Base-by-base conservation (phyloP, 2,888 invertebrate genomes). In the Mechanitis messenoides region DNA sequence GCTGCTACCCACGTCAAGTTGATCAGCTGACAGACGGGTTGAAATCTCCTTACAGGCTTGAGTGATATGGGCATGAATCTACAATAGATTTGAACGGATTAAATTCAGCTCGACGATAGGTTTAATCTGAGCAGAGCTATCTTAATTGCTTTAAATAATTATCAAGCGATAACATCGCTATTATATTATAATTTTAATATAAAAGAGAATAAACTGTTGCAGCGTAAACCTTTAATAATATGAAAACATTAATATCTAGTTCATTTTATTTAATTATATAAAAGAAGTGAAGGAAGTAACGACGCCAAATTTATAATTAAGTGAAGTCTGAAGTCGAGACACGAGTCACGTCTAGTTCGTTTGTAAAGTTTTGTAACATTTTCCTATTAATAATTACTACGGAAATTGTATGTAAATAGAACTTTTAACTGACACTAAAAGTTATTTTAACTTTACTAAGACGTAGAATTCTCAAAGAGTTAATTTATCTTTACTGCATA, bases 251-350 rank as follows among this genome's bases (percentile, higher is more conserved):
- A 69, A 67, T 65, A 68, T 57, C 63, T 66, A 68, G 65, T 62
- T 64, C 68, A 62, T 71, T 70, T 68, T 68, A 71, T 69, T 73
- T 72, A 74, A 72, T 73, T 74, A 73, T 62, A 68, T 68, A 69
- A 74, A 72, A 71, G 69, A 72, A 73, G 70, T 71, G 72, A 68
- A 63, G 64, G 67, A 67, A 72, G 71, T 66, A 71, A 68, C 68
- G 68, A 64, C 68, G 72, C 74, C 73, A 76, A 77, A 71, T 73
- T 70, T 58, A 66, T 73, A 76, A 76, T 76, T 77, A 79, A 74
- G 72, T 71, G 70, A 60, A 61, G 60, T 67, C 63, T 66, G 69
- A 64, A 66, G 68, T 68, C 65, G 59, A 66, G 59, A 56, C 33
- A 55, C 55, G 59, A 59, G 56, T 33, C 55, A 61, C 54, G 46